Conservation (phyloP, 2,888 invertebrate species). For the Nomada fucata region DNA sequence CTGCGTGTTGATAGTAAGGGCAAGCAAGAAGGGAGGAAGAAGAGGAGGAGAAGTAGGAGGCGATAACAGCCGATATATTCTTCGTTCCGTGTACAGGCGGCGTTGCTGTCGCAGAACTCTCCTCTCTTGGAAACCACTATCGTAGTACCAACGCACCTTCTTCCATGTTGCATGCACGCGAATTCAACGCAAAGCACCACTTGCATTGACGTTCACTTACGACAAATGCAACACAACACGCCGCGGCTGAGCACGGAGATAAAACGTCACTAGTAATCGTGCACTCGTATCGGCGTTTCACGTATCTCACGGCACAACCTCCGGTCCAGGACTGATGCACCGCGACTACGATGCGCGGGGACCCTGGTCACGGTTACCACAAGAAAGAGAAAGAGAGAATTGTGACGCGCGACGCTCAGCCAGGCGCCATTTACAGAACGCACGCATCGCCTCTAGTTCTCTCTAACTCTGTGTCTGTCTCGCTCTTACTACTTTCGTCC, state of each 20-base stretch:
- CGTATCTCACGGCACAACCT: conserved; percentile 51
- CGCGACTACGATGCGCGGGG: conserved; percentile 51
- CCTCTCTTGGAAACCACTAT: conserved; percentile 71
- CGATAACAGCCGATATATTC: conserved; percentile 61
- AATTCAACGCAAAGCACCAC: conserved; percentile 60
- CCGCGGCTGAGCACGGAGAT: conserved; percentile 13
- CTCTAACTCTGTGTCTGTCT: conserved; percentile 20
- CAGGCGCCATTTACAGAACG: conserved; percentile 79
- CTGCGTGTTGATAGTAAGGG: conserved; percentile 57
- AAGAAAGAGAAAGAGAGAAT: conserved; percentile 63
- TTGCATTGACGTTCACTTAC: conserved; percentile 66
- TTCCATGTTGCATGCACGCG: conserved; percentile 71
- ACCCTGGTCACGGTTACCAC: conserved; percentile 51
- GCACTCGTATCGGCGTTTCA: conserved; percentile 35
- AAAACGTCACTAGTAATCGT: conserved; percentile 47
- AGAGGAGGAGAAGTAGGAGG: conserved; percentile 51
- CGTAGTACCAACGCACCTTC: conserved; percentile 73
- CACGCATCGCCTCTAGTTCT: conserved; percentile 68
- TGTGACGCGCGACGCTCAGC: conserved; percentile 74
- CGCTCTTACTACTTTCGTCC: conserved; percentile 20
- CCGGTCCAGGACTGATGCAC: conserved; percentile 62
- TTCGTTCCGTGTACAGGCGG: conserved; percentile 66
- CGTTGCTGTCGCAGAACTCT: conserved; percentile 66
- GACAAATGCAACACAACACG: conserved; percentile 46
- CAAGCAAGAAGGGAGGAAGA: conserved; percentile 34